phyloP scores from a whole-genome alignment of 2,797 vertebrate genomes.

The Acipenser oxyrinchus region DNA sequence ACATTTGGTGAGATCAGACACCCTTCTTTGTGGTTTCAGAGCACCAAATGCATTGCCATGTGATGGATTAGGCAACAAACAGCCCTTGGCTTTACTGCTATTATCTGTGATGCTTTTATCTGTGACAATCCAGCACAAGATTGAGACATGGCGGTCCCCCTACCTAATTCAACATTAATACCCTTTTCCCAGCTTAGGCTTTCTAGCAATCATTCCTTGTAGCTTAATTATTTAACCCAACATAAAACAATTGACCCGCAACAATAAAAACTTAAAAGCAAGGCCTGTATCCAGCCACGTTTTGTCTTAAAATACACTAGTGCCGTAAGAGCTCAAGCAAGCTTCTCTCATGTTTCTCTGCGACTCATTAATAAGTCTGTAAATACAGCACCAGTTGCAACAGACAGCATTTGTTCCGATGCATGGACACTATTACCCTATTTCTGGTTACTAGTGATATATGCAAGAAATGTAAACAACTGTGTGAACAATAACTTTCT shows the following conservation, averaged over 20 bases:
- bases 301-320: neutral
- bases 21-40: neutral
- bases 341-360: no score
- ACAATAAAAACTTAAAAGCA: neutral
- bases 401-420: no score
- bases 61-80: neutral
- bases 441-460: no score
- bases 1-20: neutral
- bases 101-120: neutral
- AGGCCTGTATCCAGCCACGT: neutral
- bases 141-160: neutral
- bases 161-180: neutral
- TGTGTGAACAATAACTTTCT: no score
- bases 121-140: neutral
- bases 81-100: neutral
- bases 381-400: no score
- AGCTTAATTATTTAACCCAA: neutral
- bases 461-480: no score
- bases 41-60: neutral
- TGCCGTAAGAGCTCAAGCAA: neutral
- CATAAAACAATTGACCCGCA: constrained; percentile 4
- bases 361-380: no score
- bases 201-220: neutral
- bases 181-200: neutral
- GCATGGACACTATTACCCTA: no score